Evolutionary conservation across 1,140 invertebrate genomes (phyloP), one percentile per base, ranked within the genome.

Genomic region (Penaeus vannamei): DNA sequence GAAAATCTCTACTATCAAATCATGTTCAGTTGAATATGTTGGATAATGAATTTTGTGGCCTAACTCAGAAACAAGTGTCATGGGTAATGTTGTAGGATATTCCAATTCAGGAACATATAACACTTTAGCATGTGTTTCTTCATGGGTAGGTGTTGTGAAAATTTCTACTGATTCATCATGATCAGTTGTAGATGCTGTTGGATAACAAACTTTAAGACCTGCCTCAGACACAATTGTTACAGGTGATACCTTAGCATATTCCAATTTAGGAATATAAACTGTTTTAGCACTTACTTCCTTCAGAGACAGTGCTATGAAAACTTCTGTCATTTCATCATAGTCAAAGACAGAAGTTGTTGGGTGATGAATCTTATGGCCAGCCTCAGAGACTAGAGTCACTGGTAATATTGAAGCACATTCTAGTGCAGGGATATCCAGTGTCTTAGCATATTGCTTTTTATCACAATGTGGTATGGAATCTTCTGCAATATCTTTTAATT

Each of bases 341-440:
- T 76, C 72, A 1, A 53, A 53, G 17, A 32, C n/a, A 76, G 72
- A 76, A 26, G 42, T 29, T 32, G 72, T 32, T 32, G 72, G 72
- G n/a, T 76, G 32, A 36, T 32, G 17, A 36, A 76, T 29, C 29
- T 2, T 5, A 32, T 76, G 72, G 22, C 72, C 72, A 32, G 72
- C 72, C 42, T 76, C 29, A 32, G 72, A 76, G 26, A 76, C 72
- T 36, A 76, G 5, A 20, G 42, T 22, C 42, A 76, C 17, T 36
- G 72, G 72, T 29, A 76, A 36, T 32, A 36, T 29, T 76, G 26
- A 32, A n/a, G 59, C 85, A 64, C 23, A 86, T 19, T n/a, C 59
- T 53, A 86, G 23, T 86, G 79, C 76, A 61, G 85, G 85, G 42
- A 86, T 59, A 79, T 17, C n/a, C 8, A 20, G 53, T 80, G 59